Conservation (phyloP, 2,797 vertebrate species). For the Sebastes diaconus region DNA sequence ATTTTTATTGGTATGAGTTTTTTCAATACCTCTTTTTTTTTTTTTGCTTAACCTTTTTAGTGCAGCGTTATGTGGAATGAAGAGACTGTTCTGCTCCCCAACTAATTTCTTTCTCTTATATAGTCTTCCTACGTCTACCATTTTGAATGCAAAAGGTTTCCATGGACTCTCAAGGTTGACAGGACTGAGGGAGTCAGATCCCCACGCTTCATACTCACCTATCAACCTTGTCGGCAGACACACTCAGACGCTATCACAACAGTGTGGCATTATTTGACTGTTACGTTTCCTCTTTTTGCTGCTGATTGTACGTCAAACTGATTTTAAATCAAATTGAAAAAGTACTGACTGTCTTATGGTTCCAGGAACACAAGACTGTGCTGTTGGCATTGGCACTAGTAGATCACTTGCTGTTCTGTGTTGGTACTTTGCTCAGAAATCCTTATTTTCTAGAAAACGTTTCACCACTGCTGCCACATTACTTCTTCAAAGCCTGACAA, state of each 20-base stretch:
- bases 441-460: conserved; percentile 1
- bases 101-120: conserved; percentile 29
- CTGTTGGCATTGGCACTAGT: not conserved
- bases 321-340: conserved; percentile 11
- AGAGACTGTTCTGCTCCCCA: conserved; percentile 42
- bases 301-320: not conserved
- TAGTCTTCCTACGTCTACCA: conserved; percentile 25
- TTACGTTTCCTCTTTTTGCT: not conserved
- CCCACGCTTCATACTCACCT: conserved; percentile 47
- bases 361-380: not conserved
- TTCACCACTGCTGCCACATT: not conserved
- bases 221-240: conserved; percentile 35
- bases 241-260: conserved; percentile 6
- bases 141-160: conserved; percentile 69
- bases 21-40: conserved; percentile 38
- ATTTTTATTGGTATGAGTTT: conserved; percentile 66
- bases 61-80: conserved; percentile 50
- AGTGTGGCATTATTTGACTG: not conserved
- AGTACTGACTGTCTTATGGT: not conserved
- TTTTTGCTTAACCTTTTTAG: conserved; percentile 60
- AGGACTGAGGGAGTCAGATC: conserved; percentile 49
- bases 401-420: not conserved
- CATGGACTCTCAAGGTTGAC: conserved; percentile 72
- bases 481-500: conserved; percentile 13
- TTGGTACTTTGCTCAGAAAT: not conserved